Evolutionary conservation across 2,113 vertebrate genomes (phyloP).

Genomic region (Fregetta grallaria): DNA sequence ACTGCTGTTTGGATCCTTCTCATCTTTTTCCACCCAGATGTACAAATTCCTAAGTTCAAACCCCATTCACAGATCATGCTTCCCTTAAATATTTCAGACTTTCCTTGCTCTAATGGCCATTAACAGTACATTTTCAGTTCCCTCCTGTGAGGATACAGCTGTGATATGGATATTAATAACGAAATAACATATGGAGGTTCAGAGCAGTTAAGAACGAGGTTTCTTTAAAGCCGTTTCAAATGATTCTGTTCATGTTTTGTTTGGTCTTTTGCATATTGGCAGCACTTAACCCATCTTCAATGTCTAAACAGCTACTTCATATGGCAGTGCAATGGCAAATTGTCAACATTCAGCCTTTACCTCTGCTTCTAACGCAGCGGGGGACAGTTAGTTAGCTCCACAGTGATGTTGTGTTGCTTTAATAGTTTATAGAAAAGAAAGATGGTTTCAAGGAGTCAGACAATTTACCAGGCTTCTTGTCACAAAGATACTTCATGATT

Average conservation of each 20-base stretch:
- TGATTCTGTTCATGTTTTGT: neutral
- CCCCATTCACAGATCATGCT: neutral
- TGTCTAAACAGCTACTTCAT: neutral
- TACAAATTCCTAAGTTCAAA: neutral
- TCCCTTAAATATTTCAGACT: neutral
- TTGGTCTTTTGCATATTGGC: neutral
- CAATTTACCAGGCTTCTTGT: slow-evolving; percentile 6
- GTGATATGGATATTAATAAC: neutral
- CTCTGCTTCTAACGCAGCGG: neutral
- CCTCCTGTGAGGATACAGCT: slow-evolving; percentile 1
- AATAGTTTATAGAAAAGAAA: slow-evolving; percentile 2
- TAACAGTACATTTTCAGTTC: neutral
- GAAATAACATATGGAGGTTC: neutral
- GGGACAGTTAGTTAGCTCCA: neutral
- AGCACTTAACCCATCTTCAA: neutral
- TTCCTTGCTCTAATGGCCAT: neutral
- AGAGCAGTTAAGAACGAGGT: neutral
- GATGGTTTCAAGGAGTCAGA: neutral
- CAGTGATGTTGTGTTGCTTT: neutral
- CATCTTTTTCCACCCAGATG: neutral
- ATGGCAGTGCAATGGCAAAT: neutral
- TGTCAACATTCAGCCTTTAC: neutral
- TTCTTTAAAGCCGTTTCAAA: neutral
- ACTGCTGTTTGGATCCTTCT: neutral
- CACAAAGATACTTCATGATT: slow-evolving; percentile 14